Evolutionary conservation across 1,140 invertebrate genomes (phyloP).

Genomic region (Cyclina sinensis): DNA sequence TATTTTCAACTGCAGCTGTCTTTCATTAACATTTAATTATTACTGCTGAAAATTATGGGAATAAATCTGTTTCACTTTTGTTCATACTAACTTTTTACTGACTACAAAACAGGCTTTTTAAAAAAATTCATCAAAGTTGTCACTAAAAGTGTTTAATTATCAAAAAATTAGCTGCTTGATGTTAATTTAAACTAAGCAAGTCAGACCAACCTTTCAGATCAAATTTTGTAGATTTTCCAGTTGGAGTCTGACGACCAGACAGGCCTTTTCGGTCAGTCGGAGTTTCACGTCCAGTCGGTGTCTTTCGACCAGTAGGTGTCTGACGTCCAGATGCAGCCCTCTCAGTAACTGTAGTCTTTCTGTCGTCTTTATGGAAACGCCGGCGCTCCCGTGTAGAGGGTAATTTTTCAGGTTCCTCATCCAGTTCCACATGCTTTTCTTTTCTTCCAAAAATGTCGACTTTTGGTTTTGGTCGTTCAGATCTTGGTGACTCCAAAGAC

Average conservation of each 20-base stretch:
- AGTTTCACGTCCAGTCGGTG: constrained; percentile 47
- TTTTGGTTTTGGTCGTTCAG: constrained; percentile 52
- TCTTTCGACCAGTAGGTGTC: constrained; percentile 47
- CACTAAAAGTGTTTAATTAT: too few relatives aligned
- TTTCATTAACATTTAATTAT: too few relatives aligned
- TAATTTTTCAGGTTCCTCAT: constrained; percentile 18
- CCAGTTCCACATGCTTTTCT: constrained; percentile 22
- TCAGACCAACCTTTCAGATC: constrained; percentile 37
- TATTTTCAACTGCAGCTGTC: too few relatives aligned
- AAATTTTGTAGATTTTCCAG: neutral
- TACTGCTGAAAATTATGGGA: too few relatives aligned
- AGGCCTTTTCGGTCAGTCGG: constrained; percentile 44
- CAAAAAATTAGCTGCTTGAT: too few relatives aligned
- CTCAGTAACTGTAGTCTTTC: neutral
- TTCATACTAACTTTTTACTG: too few relatives aligned
- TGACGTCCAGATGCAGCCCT: neutral
- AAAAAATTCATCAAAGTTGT: too few relatives aligned
- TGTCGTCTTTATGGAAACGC: constrained; percentile 11
- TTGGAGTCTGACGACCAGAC: constrained; percentile 23
- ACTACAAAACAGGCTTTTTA: too few relatives aligned
- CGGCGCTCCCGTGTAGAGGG: neutral
- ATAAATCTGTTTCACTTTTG: too few relatives aligned
- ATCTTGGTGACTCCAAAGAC: constrained; percentile 46
- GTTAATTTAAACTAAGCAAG: too few relatives aligned
- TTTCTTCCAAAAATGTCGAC: constrained; percentile 61